A percentile compares a stretch with the other conserved stretches of the same genome.
Evolutionary conservation across 2,888 invertebrate species (phyloP).

Genomic region (Xylophagus ater): DNA sequence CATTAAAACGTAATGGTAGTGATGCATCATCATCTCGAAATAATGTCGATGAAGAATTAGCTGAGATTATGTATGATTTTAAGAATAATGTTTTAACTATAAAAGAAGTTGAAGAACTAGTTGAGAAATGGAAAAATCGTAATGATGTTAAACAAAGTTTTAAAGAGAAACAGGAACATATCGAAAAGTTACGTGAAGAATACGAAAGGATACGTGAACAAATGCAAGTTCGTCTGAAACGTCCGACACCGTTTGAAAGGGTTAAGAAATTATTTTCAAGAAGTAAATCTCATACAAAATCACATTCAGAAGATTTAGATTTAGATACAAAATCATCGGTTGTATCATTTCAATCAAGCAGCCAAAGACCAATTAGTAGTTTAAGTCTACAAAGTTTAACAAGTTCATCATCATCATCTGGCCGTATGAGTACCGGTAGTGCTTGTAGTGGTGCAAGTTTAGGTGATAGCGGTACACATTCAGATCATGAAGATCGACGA

Average conservation of each 20-base stretch:
- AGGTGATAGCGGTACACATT: conserved; percentile 76
- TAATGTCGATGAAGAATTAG: conserved; percentile 57
- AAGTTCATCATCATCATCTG: conserved; percentile 61
- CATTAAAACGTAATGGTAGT: conserved; percentile 34
- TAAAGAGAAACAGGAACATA: conserved; percentile 72
- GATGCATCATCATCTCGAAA: conserved; percentile 32
- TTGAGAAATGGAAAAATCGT: conserved; percentile 76
- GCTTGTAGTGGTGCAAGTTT: conserved; percentile 63
- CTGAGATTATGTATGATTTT: conserved; percentile 79
- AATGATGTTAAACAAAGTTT: conserved; percentile 79
- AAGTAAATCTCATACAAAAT: conserved; percentile 39
- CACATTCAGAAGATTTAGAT: conserved; percentile 22
- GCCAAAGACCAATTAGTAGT: conserved; percentile 53
- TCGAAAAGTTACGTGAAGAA: conserved; percentile 66
- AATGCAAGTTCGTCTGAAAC: conserved; percentile 62
- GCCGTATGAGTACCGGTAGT: conserved; percentile 66
- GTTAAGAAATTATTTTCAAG: conserved; percentile 64
- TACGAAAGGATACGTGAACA: conserved; percentile 73
- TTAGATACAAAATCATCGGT: conserved; percentile 38
- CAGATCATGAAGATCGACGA: conserved; percentile 65
- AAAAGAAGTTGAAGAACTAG: conserved; percentile 71
- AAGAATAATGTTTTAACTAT: conserved; percentile 81
- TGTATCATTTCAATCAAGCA: conserved; percentile 29
- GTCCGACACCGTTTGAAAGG: conserved; percentile 70
- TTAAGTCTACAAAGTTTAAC: conserved; percentile 56